Evolutionary conservation across 1,140 invertebrate species (phyloP).

Genomic region (Drosophila insularis): DNA sequence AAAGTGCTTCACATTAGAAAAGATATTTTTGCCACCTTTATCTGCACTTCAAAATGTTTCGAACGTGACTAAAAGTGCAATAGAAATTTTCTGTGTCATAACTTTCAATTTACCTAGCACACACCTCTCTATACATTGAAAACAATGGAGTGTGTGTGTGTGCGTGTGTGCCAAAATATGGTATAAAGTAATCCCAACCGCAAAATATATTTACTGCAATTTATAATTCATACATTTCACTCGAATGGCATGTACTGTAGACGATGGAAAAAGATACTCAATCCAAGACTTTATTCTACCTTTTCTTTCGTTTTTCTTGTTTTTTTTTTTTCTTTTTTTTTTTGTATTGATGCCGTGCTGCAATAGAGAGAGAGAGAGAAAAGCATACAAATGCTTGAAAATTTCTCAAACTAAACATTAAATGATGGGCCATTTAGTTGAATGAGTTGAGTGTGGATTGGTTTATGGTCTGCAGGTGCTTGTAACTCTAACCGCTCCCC

Average conservation of each 20-base stretch:
- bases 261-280: background rate
- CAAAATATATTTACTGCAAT: slow-evolving; percentile 20
- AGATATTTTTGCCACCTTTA: slow-evolving; percentile 5
- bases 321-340: background rate
- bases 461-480: slow-evolving; percentile 16
- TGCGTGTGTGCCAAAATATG: slow-evolving; percentile 8
- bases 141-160: slow-evolving; percentile 2
- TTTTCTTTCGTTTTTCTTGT: background rate
- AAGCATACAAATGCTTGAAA: slow-evolving; percentile 14
- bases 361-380: background rate
- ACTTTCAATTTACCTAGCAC: background rate
- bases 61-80: slow-evolving; percentile 20
- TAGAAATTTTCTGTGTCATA: slow-evolving; percentile 5
- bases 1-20: slow-evolving; percentile 7
- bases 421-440: slow-evolving; percentile 16
- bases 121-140: background rate
- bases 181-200: slow-evolving; percentile 18
- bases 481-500: background rate
- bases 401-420: slow-evolving; percentile 19
- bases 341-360: slow-evolving; percentile 6
- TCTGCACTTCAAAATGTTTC: slow-evolving; percentile 9
- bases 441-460: background rate
- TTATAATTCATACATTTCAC: slow-evolving; percentile 20
- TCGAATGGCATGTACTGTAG: background rate
- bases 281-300: background rate